Base-by-base conservation (phyloP, 2,888 invertebrate genomes). In the Mayetiola destructor region DNA sequence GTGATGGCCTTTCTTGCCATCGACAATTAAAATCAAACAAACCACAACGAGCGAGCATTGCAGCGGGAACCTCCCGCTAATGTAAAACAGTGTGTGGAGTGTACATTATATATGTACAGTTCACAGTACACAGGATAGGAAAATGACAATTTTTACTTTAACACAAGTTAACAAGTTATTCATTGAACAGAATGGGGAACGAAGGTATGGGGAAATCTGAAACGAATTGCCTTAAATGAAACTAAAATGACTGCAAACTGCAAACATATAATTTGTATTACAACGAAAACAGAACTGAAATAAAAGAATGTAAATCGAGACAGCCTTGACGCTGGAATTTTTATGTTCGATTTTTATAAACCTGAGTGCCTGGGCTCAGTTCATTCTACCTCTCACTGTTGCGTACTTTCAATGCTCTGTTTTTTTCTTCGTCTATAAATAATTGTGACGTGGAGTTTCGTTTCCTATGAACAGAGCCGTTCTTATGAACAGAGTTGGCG, bases 261-360 rank as follows among this genome's bases (percentile, higher is more conserved):
- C 21, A n/a, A 21, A 40, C n/a, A 12, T 10, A 20, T n/a, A 10
- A 21, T 20, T 40, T 21, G 36, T 8, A 5, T 8, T 12, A 36
- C 14, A n/a, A 36, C 16, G n/a, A 27, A 48, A 48, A 48, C 14
- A n/a, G 42, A 23, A 18, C 21, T 48, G 48, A 48, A 48, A 48
- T 48, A 48, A 48, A n/a, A 48, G 48, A 48, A 48, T 48, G 48
- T 48, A 27, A 48, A 48, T 48, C 55, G 55, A 55, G 55, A 55
- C 55, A 55, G 37, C 55, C 55, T 55, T 55, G 55, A 55, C 23
- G 55, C 37, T 55, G 37, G 55, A 23, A 55, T 55, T 55, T 55
- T 55, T 55, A 48, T 48, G 48, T 48, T 48, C 48, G 27, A 16
- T 27, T 48, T 27, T 2, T 48, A 9, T 48, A 37, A 16, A n/a